These are phyloP conservation scores for Pseudopleuronectes americanus DNA, from an alignment of 2,797 vertebrate genomes.

Conservation along the genomic window DNA sequence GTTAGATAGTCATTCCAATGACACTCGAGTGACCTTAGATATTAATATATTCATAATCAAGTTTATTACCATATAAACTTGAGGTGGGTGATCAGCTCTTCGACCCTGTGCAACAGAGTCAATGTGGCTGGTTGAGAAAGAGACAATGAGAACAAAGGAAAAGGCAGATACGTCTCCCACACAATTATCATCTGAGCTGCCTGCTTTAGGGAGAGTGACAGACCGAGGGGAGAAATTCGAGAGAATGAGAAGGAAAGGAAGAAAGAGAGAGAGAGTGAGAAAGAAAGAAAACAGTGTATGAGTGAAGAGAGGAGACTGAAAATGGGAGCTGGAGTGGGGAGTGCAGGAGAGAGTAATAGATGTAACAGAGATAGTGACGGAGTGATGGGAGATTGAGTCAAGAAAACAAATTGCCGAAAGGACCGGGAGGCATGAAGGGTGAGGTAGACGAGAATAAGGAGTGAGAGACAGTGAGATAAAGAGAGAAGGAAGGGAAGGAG, in stretches of 20 bases:
- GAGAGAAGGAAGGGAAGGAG: neutral
- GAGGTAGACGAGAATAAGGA: slow-evolving; percentile 21
- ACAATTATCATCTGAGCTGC: slow-evolving; percentile 67
- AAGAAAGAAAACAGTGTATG: slow-evolving; percentile 9
- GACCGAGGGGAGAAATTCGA: slow-evolving; percentile 36
- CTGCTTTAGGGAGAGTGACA: slow-evolving; percentile 55
- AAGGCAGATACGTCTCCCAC: slow-evolving; percentile 33
- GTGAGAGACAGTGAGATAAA: slow-evolving; percentile 36
- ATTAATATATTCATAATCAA: neutral
- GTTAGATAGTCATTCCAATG: neutral
- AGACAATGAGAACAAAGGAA: slow-evolving; percentile 57
- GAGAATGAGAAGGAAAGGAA: slow-evolving; percentile 1
- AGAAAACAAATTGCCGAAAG: slow-evolving; percentile 18
- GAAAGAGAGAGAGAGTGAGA: slow-evolving; percentile 1
- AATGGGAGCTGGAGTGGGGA: slow-evolving; percentile 39
- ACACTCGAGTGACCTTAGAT: neutral
- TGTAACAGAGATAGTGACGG: slow-evolving; percentile 55
- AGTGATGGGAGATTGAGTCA: slow-evolving; percentile 49
- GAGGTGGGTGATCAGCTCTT: neutral
- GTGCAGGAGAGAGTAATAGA: slow-evolving; percentile 50
- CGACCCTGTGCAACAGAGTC: neutral
- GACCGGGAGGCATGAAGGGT: slow-evolving; percentile 37
- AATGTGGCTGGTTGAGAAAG: neutral
- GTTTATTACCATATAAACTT: neutral
- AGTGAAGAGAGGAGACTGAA: slow-evolving; percentile 43